Base-by-base conservation (phyloP, 2,797 vertebrate genomes). In the Ptychadena robeensis region DNA sequence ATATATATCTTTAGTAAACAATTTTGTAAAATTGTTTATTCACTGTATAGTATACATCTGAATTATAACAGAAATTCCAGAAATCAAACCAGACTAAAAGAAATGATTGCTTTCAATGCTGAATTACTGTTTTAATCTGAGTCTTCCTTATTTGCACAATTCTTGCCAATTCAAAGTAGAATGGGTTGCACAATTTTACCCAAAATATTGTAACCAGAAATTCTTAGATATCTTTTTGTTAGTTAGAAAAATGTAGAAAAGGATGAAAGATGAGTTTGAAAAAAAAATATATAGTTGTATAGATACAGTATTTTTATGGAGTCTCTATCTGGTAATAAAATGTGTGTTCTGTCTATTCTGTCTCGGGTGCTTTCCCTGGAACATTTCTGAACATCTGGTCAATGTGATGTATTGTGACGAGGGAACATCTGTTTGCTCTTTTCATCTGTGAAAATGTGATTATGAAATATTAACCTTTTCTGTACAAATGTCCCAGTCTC, bases 381-480 rank as follows among this genome's bases (percentile, higher is more conserved):
- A 75, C 77, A 70, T 74, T 59, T 75, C 53, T 80, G 71, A 84
- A 84, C 82, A 84, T 80, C 82, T 84, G 82, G 77, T 80, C 70
- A 80, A 80, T 75, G 61, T 80, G 82, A 80, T 73, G 37, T 80
- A 69, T 74, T 80, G 77, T 74, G 77, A n/a, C 25, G 71, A 80
- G 37, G 68, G 77, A 84, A 75, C 82, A 84, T 84, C 77, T 84
- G 82, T 80, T 84, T 84, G 77, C 82, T 84, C 82, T 80, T 84
- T 84, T 80, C 82, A 84, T 80, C 69, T 84, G 82, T 84, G 77
- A 84, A 84, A 84, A 84, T 80, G 70, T 44, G 70, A 84, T 84
- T 84, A 80, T 80, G 77, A 73, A 84, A 80, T 75, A 84, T 80
- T 80, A 80, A 84, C 82, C 82, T 80, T 64, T 84, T 84, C 77